Evolutionary conservation across 2,888 invertebrate genomes (phyloP).

Genomic region (Neoascia interrupta): DNA sequence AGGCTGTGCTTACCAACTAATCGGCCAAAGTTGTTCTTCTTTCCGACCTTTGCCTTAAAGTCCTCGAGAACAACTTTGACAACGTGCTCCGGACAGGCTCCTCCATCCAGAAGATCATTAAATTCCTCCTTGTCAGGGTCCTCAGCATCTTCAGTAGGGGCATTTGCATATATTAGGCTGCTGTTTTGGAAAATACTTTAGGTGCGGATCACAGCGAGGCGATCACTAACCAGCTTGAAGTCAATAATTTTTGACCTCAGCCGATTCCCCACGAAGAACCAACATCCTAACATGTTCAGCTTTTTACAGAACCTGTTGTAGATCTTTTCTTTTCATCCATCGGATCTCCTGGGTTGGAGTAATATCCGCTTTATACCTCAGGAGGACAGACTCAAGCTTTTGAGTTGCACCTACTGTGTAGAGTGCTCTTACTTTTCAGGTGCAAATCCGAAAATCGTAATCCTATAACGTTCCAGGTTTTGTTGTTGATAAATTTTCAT

Average conservation of each 20-base stretch:
- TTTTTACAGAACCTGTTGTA: neutral
- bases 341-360: neutral
- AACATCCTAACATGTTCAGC: too few species aligned
- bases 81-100: too few species aligned
- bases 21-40: neutral
- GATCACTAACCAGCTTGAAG: too few species aligned
- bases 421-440: neutral
- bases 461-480: too few species aligned
- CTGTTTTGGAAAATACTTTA: too few species aligned
- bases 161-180: too few species aligned
- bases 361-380: neutral
- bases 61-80: neutral
- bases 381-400: neutral
- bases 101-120: neutral
- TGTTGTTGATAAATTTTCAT: too few species aligned
- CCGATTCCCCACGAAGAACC: too few species aligned
- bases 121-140: neutral
- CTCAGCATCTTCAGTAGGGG: neutral
- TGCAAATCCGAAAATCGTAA: neutral
- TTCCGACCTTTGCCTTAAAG: neutral
- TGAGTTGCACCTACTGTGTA: neutral
- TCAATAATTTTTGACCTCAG: too few species aligned
- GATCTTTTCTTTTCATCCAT: neutral
- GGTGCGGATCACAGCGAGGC: too few species aligned
- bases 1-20: conserved; percentile 27